phyloP scores from a whole-genome alignment of 2,113 vertebrate genomes.

The Oryzias javanicus region DNA sequence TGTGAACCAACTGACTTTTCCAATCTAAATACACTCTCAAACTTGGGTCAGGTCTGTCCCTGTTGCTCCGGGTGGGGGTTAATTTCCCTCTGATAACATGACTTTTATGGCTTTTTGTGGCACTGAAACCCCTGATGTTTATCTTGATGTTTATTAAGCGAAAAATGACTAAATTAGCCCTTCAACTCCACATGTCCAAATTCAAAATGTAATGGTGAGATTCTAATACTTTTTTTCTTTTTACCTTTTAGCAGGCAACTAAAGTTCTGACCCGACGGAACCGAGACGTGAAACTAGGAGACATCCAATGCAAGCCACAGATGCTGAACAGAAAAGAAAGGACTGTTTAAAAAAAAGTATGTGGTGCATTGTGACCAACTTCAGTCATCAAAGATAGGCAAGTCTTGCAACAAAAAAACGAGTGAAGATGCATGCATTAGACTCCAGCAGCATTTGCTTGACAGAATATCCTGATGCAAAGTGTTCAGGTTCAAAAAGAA shows the following conservation, averaged over 20 bases:
- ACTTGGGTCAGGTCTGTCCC: no score
- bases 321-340: constrained; percentile 22
- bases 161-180: constrained; percentile 9
- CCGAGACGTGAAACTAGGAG: neutral
- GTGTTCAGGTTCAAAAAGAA: constrained; percentile 36
- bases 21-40: no score
- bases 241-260: constrained; percentile 6
- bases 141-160: no score
- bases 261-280: constrained; percentile 17
- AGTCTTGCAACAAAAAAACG: constrained; percentile 44
- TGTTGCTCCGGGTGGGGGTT: no score
- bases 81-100: no score
- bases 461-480: constrained; percentile 48
- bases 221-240: constrained; percentile 3
- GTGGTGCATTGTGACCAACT: constrained; percentile 17
- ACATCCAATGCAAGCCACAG: constrained; percentile 20
- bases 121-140: no score
- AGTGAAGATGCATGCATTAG: constrained; percentile 76
- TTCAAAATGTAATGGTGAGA: neutral
- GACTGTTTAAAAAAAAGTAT: constrained; percentile 13
- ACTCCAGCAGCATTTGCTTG: constrained; percentile 74
- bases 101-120: no score
- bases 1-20: no score
- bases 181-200: neutral
- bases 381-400: constrained; percentile 30